A percentile compares a stretch with the other conserved stretches of the same genome.
These are phyloP conservation scores for Eulemur mongoz DNA, from an alignment of 2,797 vertebrate species.

Conservation along the genomic window DNA sequence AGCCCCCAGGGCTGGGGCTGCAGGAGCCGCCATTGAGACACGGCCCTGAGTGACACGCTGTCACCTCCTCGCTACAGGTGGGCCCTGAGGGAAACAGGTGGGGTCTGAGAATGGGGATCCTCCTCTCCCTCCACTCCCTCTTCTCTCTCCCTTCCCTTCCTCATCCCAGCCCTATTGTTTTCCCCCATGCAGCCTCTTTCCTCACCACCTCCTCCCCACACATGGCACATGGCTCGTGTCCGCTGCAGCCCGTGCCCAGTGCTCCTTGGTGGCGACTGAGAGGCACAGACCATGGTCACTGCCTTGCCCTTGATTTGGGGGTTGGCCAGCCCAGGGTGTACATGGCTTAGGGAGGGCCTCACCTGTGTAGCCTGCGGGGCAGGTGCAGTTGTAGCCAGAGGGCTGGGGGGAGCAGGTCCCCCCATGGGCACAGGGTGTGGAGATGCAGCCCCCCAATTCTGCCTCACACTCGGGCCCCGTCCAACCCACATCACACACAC, in stretches of 20 bases:
- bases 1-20: conserved; percentile 58
- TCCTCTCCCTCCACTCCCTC: neutral
- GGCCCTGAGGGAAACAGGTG: conserved; percentile 45
- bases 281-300: neutral
- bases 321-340: neutral
- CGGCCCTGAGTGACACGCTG: conserved; percentile 88
- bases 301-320: neutral
- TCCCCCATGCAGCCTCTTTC: neutral
- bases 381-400: conserved; percentile 89
- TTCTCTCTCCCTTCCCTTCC: neutral
- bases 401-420: conserved; percentile 88
- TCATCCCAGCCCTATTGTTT: neutral
- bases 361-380: conserved; percentile 89
- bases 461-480: conserved; percentile 86
- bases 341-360: neutral
- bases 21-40: conserved; percentile 78
- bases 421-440: conserved; percentile 88
- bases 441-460: conserved; percentile 89
- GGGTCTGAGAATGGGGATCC: neutral
- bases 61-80: conserved; percentile 88
- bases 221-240: neutral
- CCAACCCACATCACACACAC: conserved; percentile 78
- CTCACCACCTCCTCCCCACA: neutral
- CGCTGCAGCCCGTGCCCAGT: neutral
- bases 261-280: neutral